A percentile compares a stretch with the other conserved stretches of the same genome.
These are phyloP conservation scores for Philaenus spumarius DNA, from an alignment of 1,140 invertebrate genomes.

Conservation along the genomic window DNA sequence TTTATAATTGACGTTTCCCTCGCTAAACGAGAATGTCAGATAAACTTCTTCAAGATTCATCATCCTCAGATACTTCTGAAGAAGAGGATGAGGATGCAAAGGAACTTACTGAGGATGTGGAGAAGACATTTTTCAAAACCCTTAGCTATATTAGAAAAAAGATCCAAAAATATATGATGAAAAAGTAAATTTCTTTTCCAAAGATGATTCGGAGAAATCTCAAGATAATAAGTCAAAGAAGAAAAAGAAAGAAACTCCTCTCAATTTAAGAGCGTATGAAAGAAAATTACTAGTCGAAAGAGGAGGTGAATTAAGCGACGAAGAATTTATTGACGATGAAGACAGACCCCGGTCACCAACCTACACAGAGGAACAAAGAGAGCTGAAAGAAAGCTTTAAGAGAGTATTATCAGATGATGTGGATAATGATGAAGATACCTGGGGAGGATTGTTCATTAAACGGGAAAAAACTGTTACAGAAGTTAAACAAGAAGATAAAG, in stretches of 20 bases:
- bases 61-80: too few species aligned
- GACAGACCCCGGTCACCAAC: conserved; percentile 34
- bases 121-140: conserved; percentile 81
- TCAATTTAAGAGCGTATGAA: conserved; percentile 75
- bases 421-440: conserved; percentile 44
- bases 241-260: conserved; percentile 48
- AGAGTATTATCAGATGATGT: conserved; percentile 44
- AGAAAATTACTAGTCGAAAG: conserved; percentile 65
- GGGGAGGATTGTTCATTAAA: conserved; percentile 50
- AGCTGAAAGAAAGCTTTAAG: conserved; percentile 60
- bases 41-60: too few species aligned
- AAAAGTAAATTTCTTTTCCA: conserved; percentile 63
- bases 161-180: conserved; percentile 84
- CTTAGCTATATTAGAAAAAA: conserved; percentile 73
- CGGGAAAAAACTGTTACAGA: conserved; percentile 58
- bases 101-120: conserved; percentile 54
- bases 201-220: conserved; percentile 28
- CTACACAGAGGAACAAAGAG: conserved; percentile 62
- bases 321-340: background rate
- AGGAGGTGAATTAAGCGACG: conserved; percentile 48
- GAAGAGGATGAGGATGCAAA: too few species aligned
- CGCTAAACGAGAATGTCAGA: too few species aligned
- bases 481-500: conserved; percentile 53
- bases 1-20: too few species aligned
- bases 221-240: conserved; percentile 35